These are phyloP conservation scores for Melipona beecheii DNA, from an alignment of 2,888 invertebrate species.

Conservation along the genomic window DNA sequence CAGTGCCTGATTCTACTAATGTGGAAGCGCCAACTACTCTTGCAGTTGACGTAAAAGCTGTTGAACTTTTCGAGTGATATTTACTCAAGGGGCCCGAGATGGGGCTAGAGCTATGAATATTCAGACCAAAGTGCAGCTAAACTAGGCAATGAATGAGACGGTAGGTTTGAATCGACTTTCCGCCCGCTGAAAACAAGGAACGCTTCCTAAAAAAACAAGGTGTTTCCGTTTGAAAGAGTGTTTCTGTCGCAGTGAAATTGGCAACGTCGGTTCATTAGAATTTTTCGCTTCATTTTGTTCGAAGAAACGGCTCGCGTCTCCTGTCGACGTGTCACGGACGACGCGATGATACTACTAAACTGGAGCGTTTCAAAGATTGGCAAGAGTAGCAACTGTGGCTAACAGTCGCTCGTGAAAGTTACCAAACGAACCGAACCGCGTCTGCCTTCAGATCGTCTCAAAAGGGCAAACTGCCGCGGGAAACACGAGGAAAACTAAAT, in stretches of 20 bases:
- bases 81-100: slow-evolving; percentile 77
- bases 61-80: slow-evolving; percentile 82
- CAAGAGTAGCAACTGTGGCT: slow-evolving; percentile 32
- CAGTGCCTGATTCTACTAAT: not conserved
- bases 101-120: slow-evolving; percentile 81
- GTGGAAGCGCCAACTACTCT: slow-evolving; percentile 50
- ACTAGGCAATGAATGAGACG: slow-evolving; percentile 82
- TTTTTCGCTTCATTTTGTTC: slow-evolving; percentile 17
- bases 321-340: slow-evolving; percentile 52
- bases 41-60: slow-evolving; percentile 66
- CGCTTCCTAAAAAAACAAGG: slow-evolving; percentile 11
- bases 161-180: slow-evolving; percentile 74
- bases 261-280: not conserved
- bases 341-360: slow-evolving; percentile 49
- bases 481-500: slow-evolving; percentile 2
- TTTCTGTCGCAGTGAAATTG: not conserved
- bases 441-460: slow-evolving; percentile 19
- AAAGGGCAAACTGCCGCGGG: slow-evolving; percentile 56
- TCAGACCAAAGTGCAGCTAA: slow-evolving; percentile 82
- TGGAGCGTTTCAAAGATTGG: slow-evolving; percentile 45
- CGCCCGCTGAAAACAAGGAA: slow-evolving; percentile 17
- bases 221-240: no score
- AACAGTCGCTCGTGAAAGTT: slow-evolving; percentile 31
- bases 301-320: slow-evolving; percentile 36
- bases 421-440: slow-evolving; percentile 16